A percentile compares a stretch with the other conserved stretches of the same genome.
Conservation (phyloP, 2,888 invertebrate genomes). For the Rapana venosa region DNA sequence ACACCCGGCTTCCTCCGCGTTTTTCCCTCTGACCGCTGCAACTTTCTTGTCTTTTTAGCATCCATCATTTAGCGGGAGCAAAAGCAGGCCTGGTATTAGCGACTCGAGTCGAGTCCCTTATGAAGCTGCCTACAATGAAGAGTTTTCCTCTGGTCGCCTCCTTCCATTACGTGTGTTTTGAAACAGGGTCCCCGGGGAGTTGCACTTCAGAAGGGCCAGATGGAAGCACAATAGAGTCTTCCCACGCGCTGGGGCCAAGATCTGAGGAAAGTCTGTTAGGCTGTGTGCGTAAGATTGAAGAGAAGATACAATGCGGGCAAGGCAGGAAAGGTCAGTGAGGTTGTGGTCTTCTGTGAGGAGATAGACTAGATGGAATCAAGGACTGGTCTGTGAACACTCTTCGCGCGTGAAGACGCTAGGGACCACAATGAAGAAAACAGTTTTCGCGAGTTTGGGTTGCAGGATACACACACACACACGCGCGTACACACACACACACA, state of each 20-base stretch:
- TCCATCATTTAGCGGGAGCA: neutral
- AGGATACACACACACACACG: neutral
- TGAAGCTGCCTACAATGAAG: constrained; percentile 6
- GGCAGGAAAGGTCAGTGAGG: too few relatives aligned
- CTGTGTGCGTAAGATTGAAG: neutral
- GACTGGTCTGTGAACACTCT: too few relatives aligned
- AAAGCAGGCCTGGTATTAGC: constrained; percentile 19
- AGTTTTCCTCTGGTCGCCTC: neutral
- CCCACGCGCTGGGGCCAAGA: constrained; percentile 22
- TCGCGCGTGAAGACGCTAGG: too few relatives aligned
- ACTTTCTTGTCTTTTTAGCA: constrained; percentile 9
- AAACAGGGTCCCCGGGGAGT: constrained; percentile 23
- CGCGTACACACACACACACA: neutral
- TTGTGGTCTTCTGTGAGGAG: too few relatives aligned
- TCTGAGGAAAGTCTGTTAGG: constrained; percentile 1
- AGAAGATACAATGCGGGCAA: too few relatives aligned
- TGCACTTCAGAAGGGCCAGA: constrained; percentile 9
- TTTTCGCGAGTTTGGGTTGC: too few relatives aligned
- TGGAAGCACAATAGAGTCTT: constrained; percentile 30
- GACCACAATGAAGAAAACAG: too few relatives aligned
- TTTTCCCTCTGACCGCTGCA: constrained; percentile 15
- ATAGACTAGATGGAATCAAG: too few relatives aligned
- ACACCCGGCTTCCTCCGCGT: neutral
- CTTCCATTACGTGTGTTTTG: constrained; percentile 24
- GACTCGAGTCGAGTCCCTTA: constrained; percentile 21